Evolutionary conservation across 1,140 invertebrate genomes (phyloP).

Genomic region (Sitophilus oryzae): DNA sequence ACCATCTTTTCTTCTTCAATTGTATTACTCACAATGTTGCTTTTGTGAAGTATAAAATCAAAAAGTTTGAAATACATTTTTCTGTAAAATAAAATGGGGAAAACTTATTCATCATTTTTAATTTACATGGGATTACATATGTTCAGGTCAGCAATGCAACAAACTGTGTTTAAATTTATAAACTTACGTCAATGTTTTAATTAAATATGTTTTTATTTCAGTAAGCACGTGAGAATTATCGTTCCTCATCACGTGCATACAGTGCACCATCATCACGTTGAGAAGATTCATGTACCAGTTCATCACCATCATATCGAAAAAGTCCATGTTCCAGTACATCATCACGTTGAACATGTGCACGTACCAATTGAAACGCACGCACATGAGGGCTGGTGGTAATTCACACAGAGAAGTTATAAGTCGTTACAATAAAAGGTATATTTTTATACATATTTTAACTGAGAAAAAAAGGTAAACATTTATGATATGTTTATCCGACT

Average conservation of each 20-base stretch:
- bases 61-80: too few species aligned
- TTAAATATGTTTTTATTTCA: too few species aligned
- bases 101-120: too few species aligned
- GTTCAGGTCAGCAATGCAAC: too few species aligned
- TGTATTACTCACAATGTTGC: too few species aligned
- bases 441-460: too few species aligned
- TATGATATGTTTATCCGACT: neutral
- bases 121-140: too few species aligned
- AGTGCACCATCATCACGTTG: slow-evolving; percentile 57
- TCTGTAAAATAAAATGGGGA: too few species aligned
- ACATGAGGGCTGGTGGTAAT: neutral
- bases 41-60: too few species aligned
- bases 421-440: neutral
- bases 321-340: slow-evolving; percentile 32
- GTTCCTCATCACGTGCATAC: slow-evolving; percentile 60
- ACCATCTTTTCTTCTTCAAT: neutral
- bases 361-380: slow-evolving; percentile 9
- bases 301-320: slow-evolving; percentile 44
- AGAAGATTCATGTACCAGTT: slow-evolving; percentile 49
- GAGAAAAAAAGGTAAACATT: too few species aligned
- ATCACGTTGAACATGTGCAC: slow-evolving; percentile 22
- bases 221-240: slow-evolving; percentile 54
- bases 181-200: too few species aligned
- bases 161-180: too few species aligned
- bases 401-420: neutral